A percentile compares a stretch with the other conserved stretches of the same genome.
Conservation (phyloP, 53 echinoderm and acorn worm genomes). For the Echinometra lucunter region DNA sequence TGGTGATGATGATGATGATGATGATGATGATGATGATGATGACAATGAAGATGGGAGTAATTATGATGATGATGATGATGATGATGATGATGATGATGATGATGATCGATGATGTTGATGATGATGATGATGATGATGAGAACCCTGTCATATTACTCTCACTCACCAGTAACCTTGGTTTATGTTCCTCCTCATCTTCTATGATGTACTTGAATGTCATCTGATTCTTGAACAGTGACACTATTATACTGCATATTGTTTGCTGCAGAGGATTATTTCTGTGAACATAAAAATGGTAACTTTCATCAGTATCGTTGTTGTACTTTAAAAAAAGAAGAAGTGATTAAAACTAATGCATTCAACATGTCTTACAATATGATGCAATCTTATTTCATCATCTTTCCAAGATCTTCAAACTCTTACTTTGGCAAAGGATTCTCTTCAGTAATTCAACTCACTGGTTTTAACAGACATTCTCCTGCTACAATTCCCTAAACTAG, state of each 20-base stretch:
- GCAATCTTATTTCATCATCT: too few species aligned
- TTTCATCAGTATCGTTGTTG: neutral
- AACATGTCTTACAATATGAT: too few species aligned
- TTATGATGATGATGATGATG: too few species aligned
- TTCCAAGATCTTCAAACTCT: neutral
- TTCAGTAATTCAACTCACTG: too few species aligned
- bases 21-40: neutral
- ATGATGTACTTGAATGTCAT: conserved; percentile 86
- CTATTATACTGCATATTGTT: conserved; percentile 73
- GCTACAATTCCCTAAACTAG: too few species aligned
- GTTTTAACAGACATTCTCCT: neutral
- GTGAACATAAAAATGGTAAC: neutral
- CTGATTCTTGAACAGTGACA: conserved; percentile 71
- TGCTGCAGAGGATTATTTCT: conserved; percentile 64
- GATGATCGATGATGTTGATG: neutral
- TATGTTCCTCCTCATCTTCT: conserved; percentile 74
- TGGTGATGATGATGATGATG: conserved; percentile 39
- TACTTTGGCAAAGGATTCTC: neutral
- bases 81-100: neutral
- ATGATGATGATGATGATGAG: too few species aligned
- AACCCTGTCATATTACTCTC: neutral
- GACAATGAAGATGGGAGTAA: too few species aligned
- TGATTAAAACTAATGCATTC: too few species aligned
- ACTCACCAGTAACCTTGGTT: conserved; percentile 83
- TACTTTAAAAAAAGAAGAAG: neutral